Evolutionary conservation across 2,888 invertebrate genomes (phyloP).

Genomic region (Cheilosia soror): DNA sequence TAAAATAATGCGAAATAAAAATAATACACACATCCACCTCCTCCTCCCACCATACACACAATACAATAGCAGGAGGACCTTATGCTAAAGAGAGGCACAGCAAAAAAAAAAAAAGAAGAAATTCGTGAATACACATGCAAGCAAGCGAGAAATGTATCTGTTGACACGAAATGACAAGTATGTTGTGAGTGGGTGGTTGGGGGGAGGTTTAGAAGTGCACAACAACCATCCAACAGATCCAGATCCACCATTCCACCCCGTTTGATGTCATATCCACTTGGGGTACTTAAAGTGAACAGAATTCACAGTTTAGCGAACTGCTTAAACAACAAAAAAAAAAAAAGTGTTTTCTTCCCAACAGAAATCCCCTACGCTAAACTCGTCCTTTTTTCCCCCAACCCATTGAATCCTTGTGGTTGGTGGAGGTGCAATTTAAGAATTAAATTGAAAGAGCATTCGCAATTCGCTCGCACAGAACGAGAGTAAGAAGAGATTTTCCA

Average conservation of each 20-base stretch:
- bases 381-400: conserved; percentile 8
- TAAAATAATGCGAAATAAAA: conserved; percentile 76
- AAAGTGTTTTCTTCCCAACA: conserved; percentile 42
- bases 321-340: conserved; percentile 63
- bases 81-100: conserved; percentile 48
- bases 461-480: conserved; percentile 32
- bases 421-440: conserved; percentile 71
- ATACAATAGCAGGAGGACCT: conserved; percentile 58
- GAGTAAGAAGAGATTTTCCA: conserved; percentile 60
- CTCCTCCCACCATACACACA: conserved; percentile 17
- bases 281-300: conserved; percentile 73
- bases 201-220: conserved; percentile 16
- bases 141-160: conserved; percentile 75
- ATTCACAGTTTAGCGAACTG: conserved; percentile 75
- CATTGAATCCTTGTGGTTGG: conserved; percentile 51
- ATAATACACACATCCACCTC: conserved; percentile 64
- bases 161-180: conserved; percentile 75
- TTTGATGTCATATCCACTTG: conserved; percentile 73
- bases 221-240: background rate
- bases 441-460: conserved; percentile 57
- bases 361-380: background rate
- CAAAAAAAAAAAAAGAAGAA: conserved; percentile 33
- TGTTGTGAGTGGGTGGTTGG: conserved; percentile 38
- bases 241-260: background rate
- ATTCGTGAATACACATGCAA: conserved; percentile 65